Evolutionary conservation across 1,140 invertebrate species (phyloP), one percentile per base, ranked within the genome.

Genomic region (Amyelois transitella): DNA sequence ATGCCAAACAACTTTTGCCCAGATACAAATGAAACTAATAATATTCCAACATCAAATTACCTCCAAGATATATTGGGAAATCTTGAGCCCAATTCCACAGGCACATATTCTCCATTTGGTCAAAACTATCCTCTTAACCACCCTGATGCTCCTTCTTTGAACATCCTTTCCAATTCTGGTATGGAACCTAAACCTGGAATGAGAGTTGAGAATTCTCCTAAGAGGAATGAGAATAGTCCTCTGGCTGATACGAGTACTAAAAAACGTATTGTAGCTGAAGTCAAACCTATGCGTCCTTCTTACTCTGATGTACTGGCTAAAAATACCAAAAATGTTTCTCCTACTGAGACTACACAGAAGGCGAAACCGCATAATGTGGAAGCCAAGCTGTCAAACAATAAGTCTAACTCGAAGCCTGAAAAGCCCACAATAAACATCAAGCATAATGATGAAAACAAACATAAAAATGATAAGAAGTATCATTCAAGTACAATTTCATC

Each of bases 261-360:
- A 72, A 91, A 92, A 50, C 89, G 94, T 20, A 94, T 94, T 72
- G 91, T 96, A 0, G 94, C 94, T 19, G 94, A 95, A 88, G 94
- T 96, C 0, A 95, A 94, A 71, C 94, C 94, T 3, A 95, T 96
- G 94, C 88, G 94, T 53, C 94, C 94, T 18, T 93, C 93, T 18
- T 96, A 96, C 77, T 96, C 95, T 1, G 94, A 95, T 85, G 94
- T 96, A 7, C 67, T 96, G 10, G 92, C 93, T 12, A 95, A 96
- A 80, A 93, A 92, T 48, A 89, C 86, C n/a, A 86, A 82, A 54
- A 82, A 75, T 49, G 76, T 62, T 21, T 22, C 60, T 19, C 74
- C 73, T 49, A 25, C 66, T 8, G 82, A 86, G 22, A 18, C 53
- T 6, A 54, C 62, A 10, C 71, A 62, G 55, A 84, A 77, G 55